A percentile compares a stretch with the other conserved stretches of the same genome.
Conservation (phyloP, 2,888 invertebrate species). For the Ophion obscuratus region DNA sequence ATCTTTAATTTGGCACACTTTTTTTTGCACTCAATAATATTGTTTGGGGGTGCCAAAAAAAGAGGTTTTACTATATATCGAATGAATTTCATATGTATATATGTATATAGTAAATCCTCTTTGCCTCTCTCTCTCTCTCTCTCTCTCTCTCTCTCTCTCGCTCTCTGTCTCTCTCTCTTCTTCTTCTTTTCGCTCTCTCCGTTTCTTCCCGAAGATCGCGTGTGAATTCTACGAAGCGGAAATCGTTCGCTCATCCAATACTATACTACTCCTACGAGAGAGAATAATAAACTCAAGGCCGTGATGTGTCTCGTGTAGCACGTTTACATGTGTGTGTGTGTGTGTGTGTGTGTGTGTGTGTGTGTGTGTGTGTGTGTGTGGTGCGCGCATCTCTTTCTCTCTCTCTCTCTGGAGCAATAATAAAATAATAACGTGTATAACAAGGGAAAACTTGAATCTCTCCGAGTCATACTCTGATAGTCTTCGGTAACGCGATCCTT, state of each 20-base stretch:
- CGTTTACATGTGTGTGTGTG: background rate
- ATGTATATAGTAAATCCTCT: background rate
- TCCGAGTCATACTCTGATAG: slow-evolving; percentile 61
- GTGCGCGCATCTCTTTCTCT: too few relatives aligned
- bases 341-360: too few relatives aligned
- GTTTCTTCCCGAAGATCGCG: slow-evolving; percentile 46
- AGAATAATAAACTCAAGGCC: slow-evolving; percentile 48
- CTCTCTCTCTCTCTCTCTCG: slow-evolving; percentile 1
- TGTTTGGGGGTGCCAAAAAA: too few relatives aligned
- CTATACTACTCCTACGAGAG: slow-evolving; percentile 14
- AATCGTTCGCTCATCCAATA: slow-evolving; percentile 51
- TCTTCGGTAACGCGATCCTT: slow-evolving; percentile 27
- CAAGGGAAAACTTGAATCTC: slow-evolving; percentile 56
- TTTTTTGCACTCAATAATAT: too few relatives aligned
- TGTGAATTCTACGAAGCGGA: slow-evolving; percentile 51
- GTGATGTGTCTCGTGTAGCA: slow-evolving; percentile 1
- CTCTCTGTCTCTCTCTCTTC: background rate
- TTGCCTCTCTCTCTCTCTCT: background rate
- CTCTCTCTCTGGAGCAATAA: slow-evolving; percentile 14
- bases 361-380: background rate
- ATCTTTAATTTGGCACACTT: too few relatives aligned
- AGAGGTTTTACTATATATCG: too few relatives aligned
- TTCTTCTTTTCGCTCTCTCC: slow-evolving; percentile 8
- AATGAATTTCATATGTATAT: too few relatives aligned
- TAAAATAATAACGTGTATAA: slow-evolving; percentile 54